phyloP scores from a whole-genome alignment of 2,888 invertebrate species.

The Aphodius sticticus region DNA sequence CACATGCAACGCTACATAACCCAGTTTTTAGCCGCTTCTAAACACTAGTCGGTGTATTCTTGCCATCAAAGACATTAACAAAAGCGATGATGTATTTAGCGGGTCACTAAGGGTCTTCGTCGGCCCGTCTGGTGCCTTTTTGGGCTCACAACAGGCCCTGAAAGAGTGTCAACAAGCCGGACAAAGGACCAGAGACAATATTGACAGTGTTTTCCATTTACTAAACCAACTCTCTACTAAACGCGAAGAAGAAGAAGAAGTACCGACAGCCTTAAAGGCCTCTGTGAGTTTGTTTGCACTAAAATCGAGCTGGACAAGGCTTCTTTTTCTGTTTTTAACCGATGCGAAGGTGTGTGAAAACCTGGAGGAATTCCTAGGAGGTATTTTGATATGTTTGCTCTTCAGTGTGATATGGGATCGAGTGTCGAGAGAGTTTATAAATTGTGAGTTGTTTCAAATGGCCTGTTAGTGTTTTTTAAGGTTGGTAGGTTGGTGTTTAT shows the following conservation, averaged over 20 bases:
- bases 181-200: slow-evolving; percentile 37
- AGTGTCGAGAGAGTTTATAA: too few relatives aligned
- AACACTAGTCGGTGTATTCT: not conserved
- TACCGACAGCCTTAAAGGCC: not conserved
- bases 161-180: slow-evolving; percentile 4
- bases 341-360: not conserved
- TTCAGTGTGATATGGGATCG: not conserved
- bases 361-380: not conserved
- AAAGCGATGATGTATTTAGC: not conserved
- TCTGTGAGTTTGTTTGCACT: not conserved
- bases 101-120: not conserved
- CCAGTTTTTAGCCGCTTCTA: too few relatives aligned
- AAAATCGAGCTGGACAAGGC: too few relatives aligned
- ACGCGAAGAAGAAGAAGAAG: not conserved
- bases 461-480: too few relatives aligned
- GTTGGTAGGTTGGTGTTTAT: too few relatives aligned
- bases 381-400: not conserved
- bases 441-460: too few relatives aligned
- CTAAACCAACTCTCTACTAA: slow-evolving; percentile 40
- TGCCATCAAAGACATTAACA: not conserved
- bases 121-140: not conserved
- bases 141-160: not conserved
- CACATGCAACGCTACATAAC: too few relatives aligned
- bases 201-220: slow-evolving; percentile 45
- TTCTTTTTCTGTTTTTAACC: not conserved